Evolutionary conservation across 1,140 invertebrate genomes (phyloP), one percentile per base, ranked within the genome.

Genomic region (Orchesella cincta): DNA sequence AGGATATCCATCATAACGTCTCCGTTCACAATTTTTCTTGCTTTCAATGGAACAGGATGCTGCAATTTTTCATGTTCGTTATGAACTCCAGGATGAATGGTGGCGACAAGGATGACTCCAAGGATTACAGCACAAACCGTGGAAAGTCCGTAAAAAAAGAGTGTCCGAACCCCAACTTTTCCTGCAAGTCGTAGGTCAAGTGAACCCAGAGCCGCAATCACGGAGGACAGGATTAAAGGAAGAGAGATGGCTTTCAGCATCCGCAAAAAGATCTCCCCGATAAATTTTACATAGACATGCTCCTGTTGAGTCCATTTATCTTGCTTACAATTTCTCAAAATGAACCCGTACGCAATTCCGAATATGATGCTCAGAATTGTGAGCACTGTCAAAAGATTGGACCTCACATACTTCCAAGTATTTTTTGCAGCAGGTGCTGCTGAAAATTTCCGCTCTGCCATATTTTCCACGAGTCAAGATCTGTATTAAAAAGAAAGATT

Each of bases 141-240:
- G 16, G 93, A 93, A 14, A 87, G 85, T 83, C 93, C 87, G 84
- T 94, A 94, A 85, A 93, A 94, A 8, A 88, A 84, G 35, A 93
- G 88, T 1, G 93, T 91, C 20, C 91, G 85, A 14, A 86, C 85
- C 28, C 89, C 89, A 76, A 93, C 92, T 83, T 86, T 88, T 62
- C 90, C 90, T 12, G 90, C 91, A 39, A 90, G 85, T 1, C 87
- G 88, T 20, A 90, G 83, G 83, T 92, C 91, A 31, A 87, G 80
- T n/a, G 80, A 82, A 39, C 88, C 88, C 76, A 86, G 84, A 84
- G 88, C 89, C 75, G 88, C 85, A 29, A 90, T 87, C 33, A 91
- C 85, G 46, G 88, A 90, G 23, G 89, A 89, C 26, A 90, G 86
- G 76, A 91, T 90, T 14, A 91, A 86, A 14, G 90, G 90, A n/a